These are phyloP conservation scores for Ptiloglossa arizonensis DNA, from an alignment of 1,140 invertebrate species.

Conservation along the genomic window DNA sequence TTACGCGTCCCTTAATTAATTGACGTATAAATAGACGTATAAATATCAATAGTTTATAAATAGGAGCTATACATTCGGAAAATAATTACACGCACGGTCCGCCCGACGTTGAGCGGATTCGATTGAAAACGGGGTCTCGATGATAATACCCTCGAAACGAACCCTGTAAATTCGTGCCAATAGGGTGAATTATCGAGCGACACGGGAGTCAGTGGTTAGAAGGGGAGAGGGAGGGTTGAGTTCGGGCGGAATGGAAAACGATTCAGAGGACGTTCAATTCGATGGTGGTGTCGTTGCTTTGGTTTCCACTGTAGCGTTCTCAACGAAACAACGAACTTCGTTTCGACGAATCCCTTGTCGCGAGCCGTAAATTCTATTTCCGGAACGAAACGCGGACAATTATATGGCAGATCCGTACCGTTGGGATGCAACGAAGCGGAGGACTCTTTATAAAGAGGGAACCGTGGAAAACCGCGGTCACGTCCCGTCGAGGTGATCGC, in stretches of 20 bases:
- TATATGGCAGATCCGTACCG: background rate
- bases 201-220: too few species aligned
- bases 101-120: background rate
- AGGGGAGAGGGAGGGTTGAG: too few species aligned
- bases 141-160: background rate
- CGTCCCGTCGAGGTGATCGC: background rate
- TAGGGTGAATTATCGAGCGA: background rate
- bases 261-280: background rate
- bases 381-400: background rate
- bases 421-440: too few species aligned
- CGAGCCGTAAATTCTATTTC: background rate
- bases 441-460: too few species aligned
- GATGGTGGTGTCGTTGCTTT: background rate
- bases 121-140: background rate
- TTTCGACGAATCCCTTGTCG: background rate
- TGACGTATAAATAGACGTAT: constrained; percentile 14
- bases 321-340: background rate
- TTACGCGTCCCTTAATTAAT: background rate
- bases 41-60: constrained; percentile 13
- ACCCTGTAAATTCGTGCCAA: background rate
- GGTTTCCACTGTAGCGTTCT: background rate
- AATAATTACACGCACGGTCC: background rate
- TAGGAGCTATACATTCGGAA: constrained; percentile 19
- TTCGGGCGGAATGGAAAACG: too few species aligned
- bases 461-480: too few species aligned